These are phyloP conservation scores for Eriosoma lanigerum DNA, from an alignment of 1,140 invertebrate species.

Conservation along the genomic window DNA sequence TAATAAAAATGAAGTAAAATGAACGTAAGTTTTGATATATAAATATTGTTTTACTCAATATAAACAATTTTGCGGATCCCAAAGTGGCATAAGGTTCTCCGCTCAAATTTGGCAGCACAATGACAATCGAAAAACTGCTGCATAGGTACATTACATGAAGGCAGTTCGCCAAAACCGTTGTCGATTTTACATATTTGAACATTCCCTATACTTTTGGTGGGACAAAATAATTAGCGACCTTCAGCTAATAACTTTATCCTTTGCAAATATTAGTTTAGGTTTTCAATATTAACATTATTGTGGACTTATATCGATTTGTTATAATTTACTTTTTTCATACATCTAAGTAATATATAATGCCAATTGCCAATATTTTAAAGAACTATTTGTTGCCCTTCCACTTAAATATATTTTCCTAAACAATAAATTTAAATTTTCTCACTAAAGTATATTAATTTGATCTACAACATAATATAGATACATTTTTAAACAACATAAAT, in stretches of 20 bases:
- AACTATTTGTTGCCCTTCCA: too few relatives aligned
- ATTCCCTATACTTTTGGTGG: neutral
- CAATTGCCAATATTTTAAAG: too few relatives aligned
- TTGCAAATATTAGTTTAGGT: neutral
- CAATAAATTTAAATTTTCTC: neutral
- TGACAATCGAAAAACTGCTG: conserved; percentile 21
- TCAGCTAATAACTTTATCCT: neutral
- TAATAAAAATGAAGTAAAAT: too few relatives aligned
- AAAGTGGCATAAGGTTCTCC: neutral
- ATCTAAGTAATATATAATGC: too few relatives aligned
- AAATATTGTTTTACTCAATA: too few relatives aligned
- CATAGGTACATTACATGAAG: too few relatives aligned
- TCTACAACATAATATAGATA: too few relatives aligned
- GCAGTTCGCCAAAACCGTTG: conserved; percentile 23
- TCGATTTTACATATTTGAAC: conserved; percentile 31
- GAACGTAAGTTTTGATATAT: too few relatives aligned
- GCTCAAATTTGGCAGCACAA: conserved; percentile 23
- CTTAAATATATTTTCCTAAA: too few relatives aligned
- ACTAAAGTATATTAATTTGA: too few relatives aligned
- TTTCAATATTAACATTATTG: neutral
- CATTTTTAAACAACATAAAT: too few relatives aligned
- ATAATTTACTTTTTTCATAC: neutral
- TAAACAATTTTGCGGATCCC: neutral
- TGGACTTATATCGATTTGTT: conserved; percentile 4
- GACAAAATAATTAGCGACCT: conserved; percentile 21